Evolutionary conservation across 2,888 invertebrate species (phyloP).

Genomic region (Eupithecia centaureata): DNA sequence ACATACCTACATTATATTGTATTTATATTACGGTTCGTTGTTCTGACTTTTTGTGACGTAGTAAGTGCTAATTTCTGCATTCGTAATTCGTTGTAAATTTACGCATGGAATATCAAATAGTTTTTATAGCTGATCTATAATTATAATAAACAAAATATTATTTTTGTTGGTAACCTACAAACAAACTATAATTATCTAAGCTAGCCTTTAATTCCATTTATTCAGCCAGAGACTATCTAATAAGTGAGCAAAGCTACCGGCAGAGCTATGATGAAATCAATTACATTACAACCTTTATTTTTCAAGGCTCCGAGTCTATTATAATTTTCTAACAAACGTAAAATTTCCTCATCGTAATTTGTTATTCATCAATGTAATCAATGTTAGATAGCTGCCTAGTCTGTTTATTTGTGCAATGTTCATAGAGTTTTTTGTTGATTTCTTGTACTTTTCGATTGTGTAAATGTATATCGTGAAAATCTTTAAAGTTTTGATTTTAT

Average conservation of each 20-base stretch:
- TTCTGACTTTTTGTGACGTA: too few species aligned
- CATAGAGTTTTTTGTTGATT: neutral
- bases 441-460: neutral
- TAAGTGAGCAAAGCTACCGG: neutral
- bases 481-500: neutral
- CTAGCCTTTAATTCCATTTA: neutral
- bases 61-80: too few species aligned
- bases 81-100: too few species aligned
- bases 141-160: too few species aligned
- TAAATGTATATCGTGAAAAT: neutral
- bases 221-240: neutral
- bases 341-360: constrained; percentile 1
- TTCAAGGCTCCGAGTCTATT: neutral
- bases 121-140: neutral
- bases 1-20: too few species aligned
- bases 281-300: neutral
- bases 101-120: neutral
- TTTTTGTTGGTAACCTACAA: too few species aligned
- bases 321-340: neutral
- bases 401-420: neutral
- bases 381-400: neutral
- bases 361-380: neutral
- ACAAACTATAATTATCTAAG: too few species aligned
- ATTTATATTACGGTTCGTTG: neutral
- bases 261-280: neutral